Evolutionary conservation across 2,888 invertebrate genomes (phyloP).

Genomic region (Coleophora flavipennella): DNA sequence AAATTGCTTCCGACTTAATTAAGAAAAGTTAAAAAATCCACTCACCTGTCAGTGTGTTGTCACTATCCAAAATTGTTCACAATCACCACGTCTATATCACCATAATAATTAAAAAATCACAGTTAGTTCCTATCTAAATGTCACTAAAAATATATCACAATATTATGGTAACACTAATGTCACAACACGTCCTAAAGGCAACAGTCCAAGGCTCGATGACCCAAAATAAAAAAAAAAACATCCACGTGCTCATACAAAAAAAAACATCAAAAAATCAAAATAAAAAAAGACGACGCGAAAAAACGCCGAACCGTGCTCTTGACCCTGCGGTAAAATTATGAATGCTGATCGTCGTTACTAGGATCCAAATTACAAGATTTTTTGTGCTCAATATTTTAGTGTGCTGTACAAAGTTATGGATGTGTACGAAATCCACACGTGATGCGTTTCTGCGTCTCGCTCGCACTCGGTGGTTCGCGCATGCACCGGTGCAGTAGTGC

Average conservation of each 20-base stretch:
- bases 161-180: conserved; percentile 66
- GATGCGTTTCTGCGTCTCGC: conserved; percentile 45
- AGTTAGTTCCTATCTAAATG: conserved; percentile 67
- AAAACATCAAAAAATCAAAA: conserved; percentile 51
- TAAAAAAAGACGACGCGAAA: conserved; percentile 52
- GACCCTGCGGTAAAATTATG: conserved; percentile 69
- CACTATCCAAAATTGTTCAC: conserved; percentile 51
- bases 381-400: conserved; percentile 68
- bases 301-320: conserved; percentile 59
- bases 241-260: conserved; percentile 57
- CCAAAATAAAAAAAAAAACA: conserved; percentile 63
- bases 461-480: conserved; percentile 54
- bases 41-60: conserved; percentile 63
- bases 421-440: conserved; percentile 61
- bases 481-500: conserved; percentile 52
- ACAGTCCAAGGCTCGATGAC: conserved; percentile 58
- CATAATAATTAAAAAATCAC: conserved; percentile 69
- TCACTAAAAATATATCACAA: conserved; percentile 70
- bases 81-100: conserved; percentile 62
- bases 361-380: conserved; percentile 68
- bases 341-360: conserved; percentile 68
- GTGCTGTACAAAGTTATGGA: conserved; percentile 55
- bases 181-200: conserved; percentile 72
- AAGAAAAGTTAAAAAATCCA: conserved; percentile 25
- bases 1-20: conserved; percentile 37